Conservation (phyloP, 1,140 invertebrate genomes). For the Argopecten irradians region DNA sequence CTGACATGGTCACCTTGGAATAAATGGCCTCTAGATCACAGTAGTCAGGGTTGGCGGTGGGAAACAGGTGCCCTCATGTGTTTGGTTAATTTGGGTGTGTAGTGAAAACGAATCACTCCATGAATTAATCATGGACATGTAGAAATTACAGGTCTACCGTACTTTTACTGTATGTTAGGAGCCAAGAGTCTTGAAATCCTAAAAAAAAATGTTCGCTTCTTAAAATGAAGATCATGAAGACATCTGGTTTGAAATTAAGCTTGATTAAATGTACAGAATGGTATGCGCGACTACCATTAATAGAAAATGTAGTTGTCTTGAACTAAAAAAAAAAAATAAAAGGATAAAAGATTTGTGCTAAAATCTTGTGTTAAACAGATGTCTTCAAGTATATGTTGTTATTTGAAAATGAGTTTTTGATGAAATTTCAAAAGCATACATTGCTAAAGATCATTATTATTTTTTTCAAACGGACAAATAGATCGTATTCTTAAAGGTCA, state of each 20-base stretch:
- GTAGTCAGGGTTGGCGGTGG: neutral
- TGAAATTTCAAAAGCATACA: neutral
- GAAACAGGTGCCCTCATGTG: slow-evolving; percentile 12
- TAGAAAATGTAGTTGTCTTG: no score
- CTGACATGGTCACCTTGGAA: slow-evolving; percentile 8
- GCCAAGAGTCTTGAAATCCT: neutral
- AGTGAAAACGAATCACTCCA: neutral
- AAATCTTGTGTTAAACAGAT: no score
- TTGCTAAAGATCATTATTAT: neutral
- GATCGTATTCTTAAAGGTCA: neutral
- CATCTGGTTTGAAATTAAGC: neutral
- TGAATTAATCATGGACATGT: neutral
- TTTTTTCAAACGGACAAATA: neutral
- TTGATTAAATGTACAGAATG: neutral
- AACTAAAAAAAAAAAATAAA: no score
- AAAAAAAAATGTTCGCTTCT: neutral
- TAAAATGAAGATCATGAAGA: neutral
- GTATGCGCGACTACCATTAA: no score
- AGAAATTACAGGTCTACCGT: neutral
- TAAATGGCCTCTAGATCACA: neutral
- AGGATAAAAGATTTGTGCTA: no score
- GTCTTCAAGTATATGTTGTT: neutral
- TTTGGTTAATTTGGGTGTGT: slow-evolving; percentile 7
- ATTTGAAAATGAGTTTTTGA: neutral
- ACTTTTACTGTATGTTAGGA: neutral